phyloP scores from a whole-genome alignment of 2,797 vertebrate genomes.

The Cyprinodon diabolis region DNA sequence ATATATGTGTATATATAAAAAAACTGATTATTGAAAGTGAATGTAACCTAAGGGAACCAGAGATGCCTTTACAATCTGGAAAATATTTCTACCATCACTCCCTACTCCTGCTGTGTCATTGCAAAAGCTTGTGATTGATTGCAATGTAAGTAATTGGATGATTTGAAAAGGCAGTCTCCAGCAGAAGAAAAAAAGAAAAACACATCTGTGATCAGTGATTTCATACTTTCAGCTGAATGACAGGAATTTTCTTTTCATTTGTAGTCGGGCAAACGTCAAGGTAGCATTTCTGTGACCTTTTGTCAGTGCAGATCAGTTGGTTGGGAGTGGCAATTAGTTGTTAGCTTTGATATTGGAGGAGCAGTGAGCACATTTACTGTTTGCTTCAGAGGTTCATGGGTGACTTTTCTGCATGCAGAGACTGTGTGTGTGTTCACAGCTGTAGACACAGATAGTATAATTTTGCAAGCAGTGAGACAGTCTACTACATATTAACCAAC shows the following conservation, averaged over 20 bases:
- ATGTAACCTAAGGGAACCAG: constrained; percentile 30
- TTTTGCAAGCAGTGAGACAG: constrained; percentile 65
- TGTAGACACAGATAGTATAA: constrained; percentile 72
- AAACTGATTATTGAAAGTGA: constrained; percentile 33
- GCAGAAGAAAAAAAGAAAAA: constrained; percentile 28
- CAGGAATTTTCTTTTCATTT: constrained; percentile 64
- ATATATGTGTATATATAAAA: no score
- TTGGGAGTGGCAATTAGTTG: constrained; percentile 27
- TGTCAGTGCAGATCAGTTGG: constrained; percentile 39
- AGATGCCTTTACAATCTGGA: constrained; percentile 48
- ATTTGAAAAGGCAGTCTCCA: constrained; percentile 47
- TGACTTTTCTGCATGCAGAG: constrained; percentile 43
- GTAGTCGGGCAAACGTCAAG: constrained; percentile 43
- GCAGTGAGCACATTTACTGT: constrained; percentile 18
- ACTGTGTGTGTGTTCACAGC: constrained; percentile 60
- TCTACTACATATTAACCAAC: constrained; percentile 74
- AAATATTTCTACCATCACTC: constrained; percentile 66
- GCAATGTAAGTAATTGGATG: constrained; percentile 63
- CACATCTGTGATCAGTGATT: constrained; percentile 41
- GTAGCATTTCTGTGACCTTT: constrained; percentile 50
- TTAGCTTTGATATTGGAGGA: constrained; percentile 33
- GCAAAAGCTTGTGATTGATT: constrained; percentile 71
- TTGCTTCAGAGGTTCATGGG: constrained; percentile 34
- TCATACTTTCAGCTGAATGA: constrained; percentile 44
- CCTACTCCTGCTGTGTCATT: constrained; percentile 56